Base-by-base conservation (phyloP, 2,888 invertebrate species). In the Ypsolopha scabrella region DNA sequence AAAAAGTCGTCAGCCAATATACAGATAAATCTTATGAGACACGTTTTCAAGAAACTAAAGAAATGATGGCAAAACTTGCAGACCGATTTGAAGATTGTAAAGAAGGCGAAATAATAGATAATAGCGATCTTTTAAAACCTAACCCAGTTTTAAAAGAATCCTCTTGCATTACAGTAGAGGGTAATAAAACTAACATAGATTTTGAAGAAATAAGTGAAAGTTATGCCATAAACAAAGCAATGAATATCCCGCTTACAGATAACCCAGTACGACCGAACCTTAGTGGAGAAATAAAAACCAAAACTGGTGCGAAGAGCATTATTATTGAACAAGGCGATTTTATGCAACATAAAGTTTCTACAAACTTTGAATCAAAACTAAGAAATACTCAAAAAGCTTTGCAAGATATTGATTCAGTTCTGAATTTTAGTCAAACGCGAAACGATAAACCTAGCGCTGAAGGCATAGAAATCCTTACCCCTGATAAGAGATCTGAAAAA, bases 21-120 rank as follows among this genome's bases (percentile, higher is more conserved):
- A 81, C 85, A 1, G 66, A 77, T 41, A 85, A 85, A 57, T 71
- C 83, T 14, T 85, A 83, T 48, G 82, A 83, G 60, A 79, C 74
- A 1, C 68, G 83, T 57, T 85, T 60, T 57, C 70, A 78, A 58
- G 83, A 87, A 62, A 85, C 83, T 8, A 77, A 78, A 56, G 72
- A 76, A n/a, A 75, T 85, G 79, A 65, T 86, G 4, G 56, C 62
- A 2, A 70, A 73, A 58, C 61, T 86, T 62, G 83, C 85, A 11
- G 78, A 83, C 56, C 63, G 60, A 44, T 72, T 72, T 52, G 81
- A 85, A 3, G 64, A 74, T 41, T 64, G 11, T 6, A 6, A 66
- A 13, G 59, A 62, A 37, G 39, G 56, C 55, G 53, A 60, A n/a
- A 35, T 54, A 33, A 37, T 50, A 9, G 46, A 53, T 4, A 56